Base-by-base conservation (phyloP, 1,140 invertebrate genomes). In the Drosophila sechellia region DNA sequence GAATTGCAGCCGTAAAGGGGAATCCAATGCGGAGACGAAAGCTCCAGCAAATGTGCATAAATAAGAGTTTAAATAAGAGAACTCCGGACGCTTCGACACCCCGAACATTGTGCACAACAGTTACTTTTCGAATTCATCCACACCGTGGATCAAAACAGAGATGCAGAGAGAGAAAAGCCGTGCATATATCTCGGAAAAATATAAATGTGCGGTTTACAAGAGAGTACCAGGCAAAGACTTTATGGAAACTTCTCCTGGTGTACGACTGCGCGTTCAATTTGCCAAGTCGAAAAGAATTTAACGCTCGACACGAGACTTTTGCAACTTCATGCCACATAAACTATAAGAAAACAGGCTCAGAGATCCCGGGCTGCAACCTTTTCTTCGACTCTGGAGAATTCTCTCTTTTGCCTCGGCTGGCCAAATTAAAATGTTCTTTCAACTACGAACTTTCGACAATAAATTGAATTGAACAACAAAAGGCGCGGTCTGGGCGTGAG, bases 361-460 rank as follows among this genome's bases (percentile, higher is more conserved):
- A 61, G 68, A 72, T 71, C 35, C 34, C 20, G 15, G 13, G 74
- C 78, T 50, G 20, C 61, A 69, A 48, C 40, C 60, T 25, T 57
- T 50, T 37, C 58, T 15, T 35, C 42, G 72, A 57, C 31, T 20
- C 45, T 31, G 35, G 20, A 43, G 42, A 48, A 42, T 49, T 57
- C 25, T 20, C 39, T 35, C 57, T 45, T 15, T 15, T 34, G 31
- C 63, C 61, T 31, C 43, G 42, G 42, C 61, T 71, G 72, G 69
- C 89, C 84, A 91, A 91, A 91, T 91, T 91, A 91, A 91, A 91
- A 91, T 91, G 89, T 91, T 91, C 89, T 89, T 91, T 91, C 89
- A 91, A 91, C 89, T 91, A 91, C 89, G 89, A 91, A 91, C 89
- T 91, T 91, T 91, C 84, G 84, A 81, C 75, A 77, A 91, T 91